Evolutionary conservation across 1,140 invertebrate species (phyloP).

Genomic region (Microplitis demolitor): DNA sequence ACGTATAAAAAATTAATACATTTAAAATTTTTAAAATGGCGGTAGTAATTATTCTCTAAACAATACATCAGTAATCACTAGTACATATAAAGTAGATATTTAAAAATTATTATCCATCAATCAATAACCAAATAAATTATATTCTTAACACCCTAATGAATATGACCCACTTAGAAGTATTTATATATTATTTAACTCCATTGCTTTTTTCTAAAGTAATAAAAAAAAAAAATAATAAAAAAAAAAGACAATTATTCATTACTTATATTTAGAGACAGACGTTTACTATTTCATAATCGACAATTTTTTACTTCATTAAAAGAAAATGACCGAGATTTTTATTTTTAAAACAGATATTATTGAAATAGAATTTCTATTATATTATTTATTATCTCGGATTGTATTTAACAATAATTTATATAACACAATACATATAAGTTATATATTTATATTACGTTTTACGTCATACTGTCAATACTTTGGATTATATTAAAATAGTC

Average conservation of each 20-base stretch:
- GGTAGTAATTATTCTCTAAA: too few relatives aligned
- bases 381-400: neutral
- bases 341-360: neutral
- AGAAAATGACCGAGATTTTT: constrained; percentile 16
- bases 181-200: too few relatives aligned
- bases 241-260: neutral
- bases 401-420: too few relatives aligned
- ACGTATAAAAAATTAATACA: too few relatives aligned
- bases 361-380: neutral
- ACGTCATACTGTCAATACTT: constrained; percentile 2
- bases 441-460: constrained; percentile 33
- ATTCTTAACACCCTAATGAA: too few relatives aligned
- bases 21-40: too few relatives aligned
- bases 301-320: neutral
- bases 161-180: too few relatives aligned
- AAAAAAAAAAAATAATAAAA: neutral
- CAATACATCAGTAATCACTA: too few relatives aligned
- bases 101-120: neutral
- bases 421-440: neutral
- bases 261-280: neutral
- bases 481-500: neutral
- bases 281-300: neutral
- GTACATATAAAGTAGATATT: too few relatives aligned
- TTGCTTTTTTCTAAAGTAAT: neutral
- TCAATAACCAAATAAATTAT: too few relatives aligned